These are phyloP conservation scores for Xanthostigma xanthostigma DNA, from an alignment of 2,888 invertebrate species.

Conservation along the genomic window DNA sequence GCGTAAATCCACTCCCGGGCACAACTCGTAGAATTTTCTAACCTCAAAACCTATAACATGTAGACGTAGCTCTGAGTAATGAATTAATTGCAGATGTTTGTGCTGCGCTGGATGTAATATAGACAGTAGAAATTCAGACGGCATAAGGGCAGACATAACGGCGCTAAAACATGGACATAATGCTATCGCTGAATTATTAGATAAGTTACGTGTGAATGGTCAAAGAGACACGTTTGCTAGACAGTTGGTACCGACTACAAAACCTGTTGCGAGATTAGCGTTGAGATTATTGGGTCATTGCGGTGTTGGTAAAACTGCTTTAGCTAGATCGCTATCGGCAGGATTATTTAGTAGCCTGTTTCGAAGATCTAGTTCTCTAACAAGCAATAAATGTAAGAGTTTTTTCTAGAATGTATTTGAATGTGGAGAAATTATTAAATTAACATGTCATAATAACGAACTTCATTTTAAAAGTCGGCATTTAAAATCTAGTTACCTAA, in stretches of 20 bases:
- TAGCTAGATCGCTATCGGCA: conserved; percentile 49
- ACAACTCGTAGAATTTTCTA: not conserved
- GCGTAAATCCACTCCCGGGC: not conserved
- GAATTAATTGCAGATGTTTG: conserved; percentile 33
- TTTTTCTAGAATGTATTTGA: not conserved
- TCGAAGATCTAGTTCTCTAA: conserved; percentile 35
- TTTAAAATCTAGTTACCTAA: too few species aligned
- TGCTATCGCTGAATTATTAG: conserved; percentile 50
- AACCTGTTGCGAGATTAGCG: conserved; percentile 43
- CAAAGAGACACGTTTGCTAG: conserved; percentile 26
- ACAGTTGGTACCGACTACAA: conserved; percentile 45
- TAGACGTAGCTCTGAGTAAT: not conserved
- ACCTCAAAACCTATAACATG: not conserved
- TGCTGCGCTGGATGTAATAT: conserved; percentile 56
- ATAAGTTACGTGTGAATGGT: conserved; percentile 44
- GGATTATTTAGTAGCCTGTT: conserved; percentile 53
- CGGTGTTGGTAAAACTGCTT: conserved; percentile 54
- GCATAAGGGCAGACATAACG: conserved; percentile 58
- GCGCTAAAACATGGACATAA: conserved; percentile 60
- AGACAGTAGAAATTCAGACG: conserved; percentile 49
- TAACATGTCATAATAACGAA: too few species aligned
- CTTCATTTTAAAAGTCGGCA: too few species aligned
- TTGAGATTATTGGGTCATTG: conserved; percentile 56
- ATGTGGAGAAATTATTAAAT: too few species aligned
- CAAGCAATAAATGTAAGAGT: conserved; percentile 28